Percentiles rank a stretch among this genome's conserved stretches.
phyloP scores from a whole-genome alignment of 1,140 invertebrate genomes.

The Sinonovacula constricta region DNA sequence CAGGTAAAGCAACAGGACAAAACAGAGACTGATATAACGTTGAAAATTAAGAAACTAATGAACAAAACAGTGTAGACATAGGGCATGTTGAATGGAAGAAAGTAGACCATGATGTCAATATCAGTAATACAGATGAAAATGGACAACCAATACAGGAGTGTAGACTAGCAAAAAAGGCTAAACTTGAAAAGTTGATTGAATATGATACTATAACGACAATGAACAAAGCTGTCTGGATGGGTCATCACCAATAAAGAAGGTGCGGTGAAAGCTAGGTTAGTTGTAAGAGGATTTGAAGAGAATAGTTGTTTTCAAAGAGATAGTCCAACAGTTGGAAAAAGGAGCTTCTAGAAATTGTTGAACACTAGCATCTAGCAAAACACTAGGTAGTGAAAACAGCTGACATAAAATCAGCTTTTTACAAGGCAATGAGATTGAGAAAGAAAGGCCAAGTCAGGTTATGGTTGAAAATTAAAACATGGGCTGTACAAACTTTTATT shows the following conservation, averaged over 20 bases:
- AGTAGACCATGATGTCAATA: too few relatives aligned
- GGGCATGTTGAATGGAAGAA: too few relatives aligned
- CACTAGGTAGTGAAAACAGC: conserved; percentile 49
- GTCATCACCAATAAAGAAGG: conserved; percentile 21
- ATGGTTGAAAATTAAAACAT: conserved; percentile 49
- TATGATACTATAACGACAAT: too few relatives aligned
- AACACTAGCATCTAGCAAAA: conserved; percentile 21
- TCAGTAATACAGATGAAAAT: too few relatives aligned
- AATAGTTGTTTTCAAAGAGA: conserved; percentile 14
- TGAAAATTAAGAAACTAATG: neutral
- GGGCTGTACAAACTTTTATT: conserved; percentile 40
- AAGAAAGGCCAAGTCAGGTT: conserved; percentile 5
- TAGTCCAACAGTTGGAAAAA: conserved; percentile 50
- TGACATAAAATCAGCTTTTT: conserved; percentile 51
- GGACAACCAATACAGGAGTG: too few relatives aligned
- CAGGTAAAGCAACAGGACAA: conserved; percentile 4
- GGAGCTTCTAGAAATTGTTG: conserved; percentile 36
- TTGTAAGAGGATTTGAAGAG: conserved; percentile 50
- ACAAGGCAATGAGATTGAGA: conserved; percentile 49
- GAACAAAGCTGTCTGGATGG: too few relatives aligned
- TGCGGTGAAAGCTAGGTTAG: conserved; percentile 21
- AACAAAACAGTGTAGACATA: too few relatives aligned
- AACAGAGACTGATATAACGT: conserved; percentile 4
- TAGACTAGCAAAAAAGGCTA: too few relatives aligned
- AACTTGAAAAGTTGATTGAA: too few relatives aligned